Evolutionary conservation across 2,797 vertebrate genomes (phyloP), one percentile per base, ranked within the genome.

Genomic region (Sebastes matsubarae): DNA sequence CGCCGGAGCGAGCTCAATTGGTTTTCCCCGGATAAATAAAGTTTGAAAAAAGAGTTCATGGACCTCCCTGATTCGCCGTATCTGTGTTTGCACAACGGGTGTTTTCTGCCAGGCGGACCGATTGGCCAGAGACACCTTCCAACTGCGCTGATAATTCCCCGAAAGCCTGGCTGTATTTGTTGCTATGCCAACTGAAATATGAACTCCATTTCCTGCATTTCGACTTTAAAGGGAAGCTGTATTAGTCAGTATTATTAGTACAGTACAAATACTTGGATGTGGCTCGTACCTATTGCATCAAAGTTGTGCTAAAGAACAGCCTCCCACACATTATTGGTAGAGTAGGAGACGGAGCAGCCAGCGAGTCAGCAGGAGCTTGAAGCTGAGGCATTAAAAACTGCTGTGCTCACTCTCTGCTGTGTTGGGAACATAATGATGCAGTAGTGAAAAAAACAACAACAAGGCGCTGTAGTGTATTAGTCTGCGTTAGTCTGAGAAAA

Each of bases 351-450:
- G 14, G 1, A 66, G 1, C 82, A 86, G 82, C 82, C 83, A 86
- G 75, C 52, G 38, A 88, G 85, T 84, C 85, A 87, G 89, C 83
- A 84, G 86, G 87, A 86, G 85, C 72, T 75, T 32, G 11, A 84
- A 88, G 72, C 64, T 3, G 57, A 82, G 76, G 84, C 86, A 87
- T 89, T 86, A 82, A 68, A 85, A 89, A 89, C 81, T 81, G 88
- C 78, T 89, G 82, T 42, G 85, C 77, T 88, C 78, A 84, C 79
- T 85, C 71, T 79, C 70, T 68, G 78, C 79, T 81, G 80, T 74
- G 83, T 71, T 72, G 83, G 50, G 16, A 82, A 84, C 85, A 88
- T 88, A 88, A 94, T 87, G 84, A 90, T 86, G 78, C 70, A 75
- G 81, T 30, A 55, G 71, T 79, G 70, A 38, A 30, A 76, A 78